Evolutionary conservation across 2,113 vertebrate species (phyloP), one percentile per base, ranked within the genome.

Genomic region (Siniperca knerii): DNA sequence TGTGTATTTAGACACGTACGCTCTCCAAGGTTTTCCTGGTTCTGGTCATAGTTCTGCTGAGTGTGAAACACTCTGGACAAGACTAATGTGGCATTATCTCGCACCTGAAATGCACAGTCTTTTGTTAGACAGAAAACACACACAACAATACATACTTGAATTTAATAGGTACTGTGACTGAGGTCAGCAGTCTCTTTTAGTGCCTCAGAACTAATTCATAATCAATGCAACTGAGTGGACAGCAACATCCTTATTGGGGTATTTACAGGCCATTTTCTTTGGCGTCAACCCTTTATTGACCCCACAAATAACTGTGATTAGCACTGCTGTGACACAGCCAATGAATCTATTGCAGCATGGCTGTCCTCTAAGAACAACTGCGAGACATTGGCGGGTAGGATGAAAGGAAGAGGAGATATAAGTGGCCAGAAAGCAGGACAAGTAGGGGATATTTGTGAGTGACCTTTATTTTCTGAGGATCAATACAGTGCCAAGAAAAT

Each of bases 21-120:
- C 92, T 99, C 98, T 69, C 98, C 98, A 0, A 98, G 97, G 84
- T 97, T 96, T 87, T 99, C 98, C 88, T 98, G 98, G 91, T 99
- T 98, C 91, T 97, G 98, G 89, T 99, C 97, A 54, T 98, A 98
- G 4, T 97, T 98, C 82, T 98, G 98, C 86, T 98, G 97, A 25
- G 95, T 96, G 90, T 98, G 95, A 16, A 89, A 73, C 90, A 97
- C 96, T 91, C 95, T 97, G 8, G 98, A 99, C 78, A 99, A 93
- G 88, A 99, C 97, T 81, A 99, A 94, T 0, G 97, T 98, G 88
- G 98, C 97, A 48, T 97, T 97, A 21, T 99, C 98, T 78, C 97
- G 95, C 55, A 99, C 98, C 98, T 99, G 94, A 33, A 94, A 95
- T 66, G 50, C 12, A 93, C 5, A 81, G 29, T n/a, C 64, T 55